These are phyloP conservation scores for Hetaerina americana DNA, from an alignment of 1,140 invertebrate species.

Conservation along the genomic window DNA sequence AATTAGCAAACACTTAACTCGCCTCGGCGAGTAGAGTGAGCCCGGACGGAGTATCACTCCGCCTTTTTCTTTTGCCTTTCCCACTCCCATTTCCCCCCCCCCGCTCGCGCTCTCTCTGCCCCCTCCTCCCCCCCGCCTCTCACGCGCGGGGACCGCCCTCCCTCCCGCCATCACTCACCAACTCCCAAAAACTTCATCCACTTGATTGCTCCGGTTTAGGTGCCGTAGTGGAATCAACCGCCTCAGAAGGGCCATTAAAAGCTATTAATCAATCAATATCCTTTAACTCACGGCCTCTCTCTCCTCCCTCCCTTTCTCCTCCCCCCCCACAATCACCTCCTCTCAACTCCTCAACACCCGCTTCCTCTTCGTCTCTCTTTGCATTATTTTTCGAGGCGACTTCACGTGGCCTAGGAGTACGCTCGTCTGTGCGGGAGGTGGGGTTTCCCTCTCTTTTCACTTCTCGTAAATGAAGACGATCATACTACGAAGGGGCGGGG, in stretches of 20 bases:
- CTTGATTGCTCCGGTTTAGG: background rate
- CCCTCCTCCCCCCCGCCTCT: background rate
- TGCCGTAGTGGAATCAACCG: background rate
- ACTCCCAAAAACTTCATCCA: background rate
- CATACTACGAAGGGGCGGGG: too few relatives aligned
- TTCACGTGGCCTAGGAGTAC: background rate
- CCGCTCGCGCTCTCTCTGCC: background rate
- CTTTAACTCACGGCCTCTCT: background rate
- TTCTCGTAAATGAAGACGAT: too few relatives aligned
- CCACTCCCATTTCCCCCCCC: too few relatives aligned
- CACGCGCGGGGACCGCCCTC: too few relatives aligned
- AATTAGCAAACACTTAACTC: background rate
- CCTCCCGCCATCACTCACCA: background rate
- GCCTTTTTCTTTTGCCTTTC: too few relatives aligned
- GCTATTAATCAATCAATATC: background rate
- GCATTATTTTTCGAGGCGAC: background rate
- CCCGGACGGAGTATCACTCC: too few relatives aligned
- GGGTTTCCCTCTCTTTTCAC: too few relatives aligned
- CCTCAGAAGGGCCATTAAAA: background rate
- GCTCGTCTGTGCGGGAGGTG: background rate
- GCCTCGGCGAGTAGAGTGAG: too few relatives aligned
- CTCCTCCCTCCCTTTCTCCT: background rate
- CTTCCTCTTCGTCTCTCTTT: background rate
- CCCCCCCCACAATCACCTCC: background rate
- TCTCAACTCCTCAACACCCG: too few relatives aligned